Conservation (phyloP, 2,888 invertebrate genomes). For the Anoplius nigerrimus region DNA sequence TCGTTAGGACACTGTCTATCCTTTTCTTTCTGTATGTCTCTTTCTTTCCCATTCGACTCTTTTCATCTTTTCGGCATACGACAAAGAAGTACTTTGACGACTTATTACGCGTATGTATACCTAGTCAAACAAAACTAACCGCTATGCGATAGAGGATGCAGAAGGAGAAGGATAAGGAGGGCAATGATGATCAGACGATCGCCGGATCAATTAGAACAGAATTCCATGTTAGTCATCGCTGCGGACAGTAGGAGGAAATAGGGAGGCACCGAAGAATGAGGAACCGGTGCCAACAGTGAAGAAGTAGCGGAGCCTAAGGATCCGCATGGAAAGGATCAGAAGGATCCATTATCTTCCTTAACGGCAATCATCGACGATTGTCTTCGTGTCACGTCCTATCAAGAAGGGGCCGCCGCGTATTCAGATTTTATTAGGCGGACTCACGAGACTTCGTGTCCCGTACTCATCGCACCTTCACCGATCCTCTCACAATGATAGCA, state of each 20-base stretch:
- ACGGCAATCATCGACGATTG: slow-evolving; percentile 67
- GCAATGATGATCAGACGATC: slow-evolving; percentile 24
- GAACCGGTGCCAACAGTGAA: slow-evolving; percentile 15
- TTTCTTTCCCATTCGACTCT: too few relatives aligned
- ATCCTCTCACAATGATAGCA: slow-evolving; percentile 49
- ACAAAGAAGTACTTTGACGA: slow-evolving; percentile 38
- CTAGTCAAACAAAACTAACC: slow-evolving; percentile 20
- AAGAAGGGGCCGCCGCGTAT: slow-evolving; percentile 56
- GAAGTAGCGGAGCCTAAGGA: neutral
- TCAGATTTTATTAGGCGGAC: slow-evolving; percentile 63
- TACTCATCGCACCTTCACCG: slow-evolving; percentile 31
- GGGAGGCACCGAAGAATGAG: slow-evolving; percentile 18
- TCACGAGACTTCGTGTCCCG: slow-evolving; percentile 4
- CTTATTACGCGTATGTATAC: slow-evolving; percentile 36
- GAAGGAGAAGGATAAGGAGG: slow-evolving; percentile 26
- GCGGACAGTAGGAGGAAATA: slow-evolving; percentile 39
- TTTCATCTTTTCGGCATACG: too few relatives aligned
- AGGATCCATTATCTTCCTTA: slow-evolving; percentile 50
- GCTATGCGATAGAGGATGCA: slow-evolving; percentile 24
- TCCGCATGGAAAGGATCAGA: slow-evolving; percentile 30
- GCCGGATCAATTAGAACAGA: slow-evolving; percentile 57
- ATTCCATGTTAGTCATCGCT: slow-evolving; percentile 49
- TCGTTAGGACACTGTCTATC: neutral
- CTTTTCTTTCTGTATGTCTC: too few relatives aligned
- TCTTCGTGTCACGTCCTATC: slow-evolving; percentile 64